Evolutionary conservation across 1,140 invertebrate species (phyloP).

Genomic region (Dreissena polymorpha): DNA sequence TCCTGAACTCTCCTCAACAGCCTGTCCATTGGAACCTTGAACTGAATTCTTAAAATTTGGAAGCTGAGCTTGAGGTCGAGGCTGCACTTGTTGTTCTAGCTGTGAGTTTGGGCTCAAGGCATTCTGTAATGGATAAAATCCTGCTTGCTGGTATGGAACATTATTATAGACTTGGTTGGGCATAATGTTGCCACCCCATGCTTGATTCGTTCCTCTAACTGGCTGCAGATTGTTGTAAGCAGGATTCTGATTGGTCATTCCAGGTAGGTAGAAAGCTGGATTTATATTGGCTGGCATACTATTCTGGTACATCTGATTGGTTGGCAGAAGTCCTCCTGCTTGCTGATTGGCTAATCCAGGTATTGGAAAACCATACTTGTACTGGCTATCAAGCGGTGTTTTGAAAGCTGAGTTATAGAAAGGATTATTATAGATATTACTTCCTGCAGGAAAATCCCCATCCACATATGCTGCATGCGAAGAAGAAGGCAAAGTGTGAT

Average conservation of each 20-base stretch:
- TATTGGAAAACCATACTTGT: conserved; percentile 45
- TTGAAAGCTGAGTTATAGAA: conserved; percentile 22
- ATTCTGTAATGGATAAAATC: conserved; percentile 29
- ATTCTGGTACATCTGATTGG: conserved; percentile 40
- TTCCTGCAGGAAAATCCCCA: conserved; percentile 14
- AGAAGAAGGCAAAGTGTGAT: not conserved
- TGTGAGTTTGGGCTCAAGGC: conserved; percentile 28
- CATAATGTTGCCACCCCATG: conserved; percentile 12
- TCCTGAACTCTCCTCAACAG: too few species aligned
- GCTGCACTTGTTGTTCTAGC: too few species aligned
- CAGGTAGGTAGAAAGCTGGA: conserved; percentile 35
- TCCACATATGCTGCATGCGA: conserved; percentile 47
- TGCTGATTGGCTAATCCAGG: conserved; percentile 40
- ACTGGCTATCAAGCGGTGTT: conserved; percentile 29
- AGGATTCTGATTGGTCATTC: conserved; percentile 45
- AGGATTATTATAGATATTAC: conserved; percentile 37
- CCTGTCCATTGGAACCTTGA: too few species aligned
- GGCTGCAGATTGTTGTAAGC: conserved; percentile 7
- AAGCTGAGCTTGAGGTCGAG: too few species aligned
- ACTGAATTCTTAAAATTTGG: too few species aligned
- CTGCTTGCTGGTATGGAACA: conserved; percentile 15
- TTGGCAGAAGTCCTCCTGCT: not conserved
- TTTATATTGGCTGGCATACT: conserved; percentile 28
- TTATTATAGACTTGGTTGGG: conserved; percentile 32
- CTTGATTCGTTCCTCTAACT: not conserved